Conservation (phyloP, 2,797 vertebrate genomes). For the Ispidina lecontei region DNA sequence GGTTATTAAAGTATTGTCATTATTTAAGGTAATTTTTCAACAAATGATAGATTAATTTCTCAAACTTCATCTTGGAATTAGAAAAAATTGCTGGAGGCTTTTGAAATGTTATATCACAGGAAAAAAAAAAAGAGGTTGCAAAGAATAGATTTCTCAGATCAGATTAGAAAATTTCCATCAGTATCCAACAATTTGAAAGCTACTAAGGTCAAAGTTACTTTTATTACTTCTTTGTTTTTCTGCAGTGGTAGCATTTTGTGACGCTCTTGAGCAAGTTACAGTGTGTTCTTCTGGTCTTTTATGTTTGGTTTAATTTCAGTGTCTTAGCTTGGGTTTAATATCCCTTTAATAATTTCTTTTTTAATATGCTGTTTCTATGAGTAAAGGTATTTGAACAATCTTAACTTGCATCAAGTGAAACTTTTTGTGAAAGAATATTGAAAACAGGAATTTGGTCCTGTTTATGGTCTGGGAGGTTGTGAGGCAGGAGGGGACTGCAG, state of each 20-base stretch:
- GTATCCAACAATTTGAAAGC: not conserved
- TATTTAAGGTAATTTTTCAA: slow-evolving; percentile 7
- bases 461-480: not conserved
- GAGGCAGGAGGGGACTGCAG: not conserved
- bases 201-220: not conserved
- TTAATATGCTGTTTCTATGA: not conserved
- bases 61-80: not conserved
- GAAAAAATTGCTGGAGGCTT: slow-evolving; percentile 6
- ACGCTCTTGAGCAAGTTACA: not conserved
- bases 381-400: not conserved
- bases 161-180: slow-evolving; percentile 32
- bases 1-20: not conserved
- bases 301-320: not conserved
- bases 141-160: slow-evolving; percentile 12
- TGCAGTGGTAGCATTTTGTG: slow-evolving; percentile 34
- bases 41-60: not conserved
- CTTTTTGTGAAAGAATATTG: not conserved
- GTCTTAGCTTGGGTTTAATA: not conserved
- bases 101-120: not conserved
- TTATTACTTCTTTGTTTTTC: slow-evolving; percentile 32
- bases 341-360: slow-evolving; percentile 3
- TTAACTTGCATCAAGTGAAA: not conserved
- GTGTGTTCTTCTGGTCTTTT: not conserved
- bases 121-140: not conserved
- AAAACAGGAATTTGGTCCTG: not conserved